Base-by-base conservation (phyloP, 2,113 vertebrate species). In the Odontophorus gujanensis region DNA sequence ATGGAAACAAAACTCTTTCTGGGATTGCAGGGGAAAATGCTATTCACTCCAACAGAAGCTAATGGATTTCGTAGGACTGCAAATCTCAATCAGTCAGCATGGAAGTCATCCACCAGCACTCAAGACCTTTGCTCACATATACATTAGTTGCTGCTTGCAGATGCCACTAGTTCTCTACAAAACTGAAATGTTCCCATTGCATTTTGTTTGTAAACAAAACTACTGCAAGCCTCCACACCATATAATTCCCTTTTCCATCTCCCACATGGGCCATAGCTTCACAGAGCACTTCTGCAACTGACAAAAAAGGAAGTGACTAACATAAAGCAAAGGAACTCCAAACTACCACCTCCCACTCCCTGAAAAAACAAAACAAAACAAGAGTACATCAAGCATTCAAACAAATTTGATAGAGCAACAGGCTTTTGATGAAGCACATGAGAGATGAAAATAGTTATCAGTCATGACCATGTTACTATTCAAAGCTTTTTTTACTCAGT, bases 181-280 rank as follows among this genome's bases (percentile, higher is more conserved):
- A 78, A 66, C 9, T 4, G 18, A 47, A 59, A 53, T 10, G 13
- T 47, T 53, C 20, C 48, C 30, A 16, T 8, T 12, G 50, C 66
- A 36, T n/a, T 63, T 40, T 67, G 20, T 14, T 9, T 8, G 22
- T n/a, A 48, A 0, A 0, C 40, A 66, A 87, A 67, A 24, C 59
- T 71, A 74, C 1, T 57, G 28, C 24, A 87, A 28, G 19, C 38
- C 42, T 83, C 28, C 69, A 86, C 40, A 73, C 2, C 21, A 50
- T 12, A 0, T 43, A 59, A 63, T 42, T 55, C 34, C 38, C 17
- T 81, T 67, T 53, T 38, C 19, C 32, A 43, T 66, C 74, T 72
- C 74, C 38, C 24, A 15, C 1, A 2, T 38, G 16, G 18, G 38
- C 16, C 20, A n/a, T 5, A 63, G 34, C 15, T 83, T 81, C 48